These are phyloP conservation scores for Amiota minor DNA, from an alignment of 2,888 invertebrate genomes.

Conservation along the genomic window DNA sequence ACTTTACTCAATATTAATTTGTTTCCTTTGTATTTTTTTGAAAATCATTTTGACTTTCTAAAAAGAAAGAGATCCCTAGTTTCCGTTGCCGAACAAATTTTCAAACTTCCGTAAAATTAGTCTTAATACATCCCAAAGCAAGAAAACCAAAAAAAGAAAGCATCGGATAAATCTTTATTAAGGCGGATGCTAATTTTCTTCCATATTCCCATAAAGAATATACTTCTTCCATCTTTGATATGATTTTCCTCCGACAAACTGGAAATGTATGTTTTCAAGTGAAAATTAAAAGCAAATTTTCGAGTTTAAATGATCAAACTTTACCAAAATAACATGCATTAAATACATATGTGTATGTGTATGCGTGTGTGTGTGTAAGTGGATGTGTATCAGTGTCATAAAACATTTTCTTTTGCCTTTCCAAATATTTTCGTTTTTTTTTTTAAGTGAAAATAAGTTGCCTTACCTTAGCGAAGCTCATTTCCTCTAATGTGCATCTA, in stretches of 20 bases:
- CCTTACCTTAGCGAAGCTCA: background rate
- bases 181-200: slow-evolving; percentile 41
- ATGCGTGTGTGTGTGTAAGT: background rate
- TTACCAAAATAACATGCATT: background rate
- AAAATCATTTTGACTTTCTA: no score
- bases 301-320: slow-evolving; percentile 10
- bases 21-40: no score
- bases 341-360: background rate
- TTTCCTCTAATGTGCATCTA: background rate
- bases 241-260: background rate
- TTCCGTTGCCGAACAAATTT: no score
- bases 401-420: background rate
- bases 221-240: background rate
- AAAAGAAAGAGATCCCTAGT: no score
- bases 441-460: slow-evolving; percentile 17
- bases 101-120: no score
- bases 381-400: background rate
- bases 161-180: slow-evolving; percentile 70
- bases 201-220: background rate
- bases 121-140: no score
- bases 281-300: slow-evolving; percentile 23
- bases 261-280: background rate
- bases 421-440: background rate
- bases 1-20: no score
- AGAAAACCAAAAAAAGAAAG: no score